Conservation (phyloP, 2,888 invertebrate genomes). For the Punctoribates punctum region DNA sequence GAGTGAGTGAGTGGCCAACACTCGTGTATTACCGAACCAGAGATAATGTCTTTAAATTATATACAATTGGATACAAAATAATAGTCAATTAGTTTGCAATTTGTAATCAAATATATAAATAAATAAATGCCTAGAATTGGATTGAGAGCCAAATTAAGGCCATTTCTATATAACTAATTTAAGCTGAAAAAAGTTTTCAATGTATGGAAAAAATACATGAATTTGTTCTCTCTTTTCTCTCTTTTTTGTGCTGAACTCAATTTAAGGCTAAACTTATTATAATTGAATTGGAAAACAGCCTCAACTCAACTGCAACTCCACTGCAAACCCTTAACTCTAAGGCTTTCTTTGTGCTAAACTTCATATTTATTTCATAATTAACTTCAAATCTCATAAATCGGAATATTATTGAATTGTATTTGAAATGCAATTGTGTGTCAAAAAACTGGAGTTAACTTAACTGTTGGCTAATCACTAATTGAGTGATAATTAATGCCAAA, state of each 20-base stretch:
- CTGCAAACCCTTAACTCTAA: too few species aligned
- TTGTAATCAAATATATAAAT: neutral
- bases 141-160: neutral
- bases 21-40: neutral
- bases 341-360: too few species aligned
- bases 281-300: neutral
- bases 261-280: slow-evolving; percentile 1
- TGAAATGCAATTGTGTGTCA: neutral
- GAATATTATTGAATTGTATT: neutral
- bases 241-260: neutral
- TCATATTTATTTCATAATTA: neutral
- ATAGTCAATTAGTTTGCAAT: neutral
- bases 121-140: neutral
- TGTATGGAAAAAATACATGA: neutral
- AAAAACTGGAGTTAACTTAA: neutral
- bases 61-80: neutral
- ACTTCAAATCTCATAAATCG: too few species aligned
- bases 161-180: neutral
- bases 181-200: neutral
- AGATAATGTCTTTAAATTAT: too few species aligned
- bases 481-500: neutral
- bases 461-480: neutral
- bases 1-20: too few species aligned
- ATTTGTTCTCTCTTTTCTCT: too few species aligned
- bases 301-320: neutral